Base-by-base conservation (phyloP, 2,888 invertebrate genomes). In the Ennomos quercinarius region DNA sequence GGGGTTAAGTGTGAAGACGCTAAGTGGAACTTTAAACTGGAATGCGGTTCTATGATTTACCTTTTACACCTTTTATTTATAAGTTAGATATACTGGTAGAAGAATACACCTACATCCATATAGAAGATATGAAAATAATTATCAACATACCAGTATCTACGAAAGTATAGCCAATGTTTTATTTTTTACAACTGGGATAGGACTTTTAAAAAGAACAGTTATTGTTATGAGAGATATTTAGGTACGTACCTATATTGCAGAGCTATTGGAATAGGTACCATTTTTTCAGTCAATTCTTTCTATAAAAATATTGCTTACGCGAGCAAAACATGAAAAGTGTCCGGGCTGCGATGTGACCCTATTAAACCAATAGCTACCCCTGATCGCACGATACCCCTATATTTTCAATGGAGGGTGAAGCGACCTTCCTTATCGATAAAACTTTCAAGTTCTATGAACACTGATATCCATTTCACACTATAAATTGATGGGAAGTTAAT, bases 401-500 rank as follows among this genome's bases (percentile, higher is more conserved):
- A 74, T 72, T 75, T 75, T 75, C 71, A 71, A 76, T 72, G 57
- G 67, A 66, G 71, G 69, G 70, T 67, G 68, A 68, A 68, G 73
- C 67, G 65, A 60, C 60, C 71, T 70, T 71, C 67, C 75, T 77
- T 78, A 79, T 80, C 78, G 77, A 76, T 70, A 77, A 72, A 74
- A 74, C 76, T 78, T 78, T 79, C 78, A 70, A 77, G 74, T 76
- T 76, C 73, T 66, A 55, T 73, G 73, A 72, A 65, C 75, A 76
- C 53, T 50, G 63, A 61, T 50, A 60, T n/a, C 9, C 38, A 35
- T 40, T 52, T 56, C 45, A 57, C 51, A 42, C 42, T 38, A 52
- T 34, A 8, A 10, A 6, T 34, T 12, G 38, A 43, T 9, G 2
- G 38, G 9, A 47, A 58, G 58, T 58, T 38, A 39, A 4, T 4